Percentiles rank a stretch among this genome's conserved stretches.
These are phyloP conservation scores for Vanessa tameamea DNA, from an alignment of 1,140 invertebrate species.

Conservation along the genomic window DNA sequence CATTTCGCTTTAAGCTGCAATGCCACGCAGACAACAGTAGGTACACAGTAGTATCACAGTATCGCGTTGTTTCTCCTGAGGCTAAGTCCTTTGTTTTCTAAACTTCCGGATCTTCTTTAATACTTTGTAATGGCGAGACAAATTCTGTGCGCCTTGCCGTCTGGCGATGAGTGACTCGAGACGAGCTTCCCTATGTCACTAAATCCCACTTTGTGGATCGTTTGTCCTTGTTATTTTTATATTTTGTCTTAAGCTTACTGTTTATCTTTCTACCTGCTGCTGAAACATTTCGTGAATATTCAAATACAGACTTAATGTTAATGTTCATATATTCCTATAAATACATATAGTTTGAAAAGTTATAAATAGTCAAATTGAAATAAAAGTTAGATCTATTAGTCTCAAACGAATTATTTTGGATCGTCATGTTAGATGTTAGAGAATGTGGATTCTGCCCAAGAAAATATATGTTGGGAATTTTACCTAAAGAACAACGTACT, in stretches of 20 bases:
- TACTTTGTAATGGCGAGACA: slow-evolving; percentile 67
- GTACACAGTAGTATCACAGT: slow-evolving; percentile 56
- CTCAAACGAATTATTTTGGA: no score
- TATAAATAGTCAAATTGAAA: no score
- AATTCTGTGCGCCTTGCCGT: slow-evolving; percentile 50
- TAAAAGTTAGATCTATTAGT: no score
- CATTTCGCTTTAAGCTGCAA: slow-evolving; percentile 57
- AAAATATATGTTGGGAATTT: no score
- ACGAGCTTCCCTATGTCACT: slow-evolving; percentile 21
- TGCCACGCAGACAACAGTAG: slow-evolving; percentile 52
- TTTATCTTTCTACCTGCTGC: no score
- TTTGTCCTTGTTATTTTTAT: slow-evolving; percentile 10
- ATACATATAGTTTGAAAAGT: no score
- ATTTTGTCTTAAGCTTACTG: slow-evolving; percentile 1
- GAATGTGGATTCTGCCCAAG: no score
- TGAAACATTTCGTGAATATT: no score
- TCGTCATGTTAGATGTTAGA: no score
- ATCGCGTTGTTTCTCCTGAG: slow-evolving; percentile 63
- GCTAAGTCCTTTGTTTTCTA: slow-evolving; percentile 70
- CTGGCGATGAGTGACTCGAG: slow-evolving; percentile 24
- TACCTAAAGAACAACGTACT: no score
- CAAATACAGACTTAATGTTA: no score
- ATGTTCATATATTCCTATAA: no score
- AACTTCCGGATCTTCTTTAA: slow-evolving; percentile 63
- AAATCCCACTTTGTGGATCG: slow-evolving; percentile 25